Evolutionary conservation across 2,888 invertebrate species (phyloP).

Genomic region (Cylloceria caligata): DNA sequence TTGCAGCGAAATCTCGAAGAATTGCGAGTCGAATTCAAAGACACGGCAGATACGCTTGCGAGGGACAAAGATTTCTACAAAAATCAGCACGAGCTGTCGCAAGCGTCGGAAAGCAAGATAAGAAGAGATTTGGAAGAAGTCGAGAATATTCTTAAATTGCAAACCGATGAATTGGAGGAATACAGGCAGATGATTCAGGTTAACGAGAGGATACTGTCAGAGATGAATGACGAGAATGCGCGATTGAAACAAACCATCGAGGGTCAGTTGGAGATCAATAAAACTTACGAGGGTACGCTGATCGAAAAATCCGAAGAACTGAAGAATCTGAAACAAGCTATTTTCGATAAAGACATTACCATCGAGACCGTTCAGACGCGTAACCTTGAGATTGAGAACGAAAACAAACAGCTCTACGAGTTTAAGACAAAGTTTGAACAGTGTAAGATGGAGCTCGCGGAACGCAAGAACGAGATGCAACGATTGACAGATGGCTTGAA

Average conservation of each 20-base stretch:
- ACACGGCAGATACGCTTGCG: slow-evolving; percentile 86
- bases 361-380: slow-evolving; percentile 78
- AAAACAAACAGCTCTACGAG: slow-evolving; percentile 79
- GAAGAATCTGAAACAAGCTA: slow-evolving; percentile 85
- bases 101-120: slow-evolving; percentile 86
- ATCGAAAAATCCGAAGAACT: slow-evolving; percentile 85
- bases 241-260: slow-evolving; percentile 86
- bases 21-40: slow-evolving; percentile 86
- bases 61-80: slow-evolving; percentile 87
- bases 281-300: slow-evolving; percentile 81
- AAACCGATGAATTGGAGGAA: slow-evolving; percentile 85
- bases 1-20: slow-evolving; percentile 86
- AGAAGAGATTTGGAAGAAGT: slow-evolving; percentile 87
- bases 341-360: slow-evolving; percentile 77
- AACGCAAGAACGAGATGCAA: slow-evolving; percentile 76
- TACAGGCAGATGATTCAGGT: slow-evolving; percentile 85
- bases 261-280: slow-evolving; percentile 84
- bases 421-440: slow-evolving; percentile 85
- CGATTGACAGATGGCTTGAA: slow-evolving; percentile 79
- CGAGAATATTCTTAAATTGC: slow-evolving; percentile 84
- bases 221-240: slow-evolving; percentile 86
- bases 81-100: slow-evolving; percentile 86
- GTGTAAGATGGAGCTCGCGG: slow-evolving; percentile 73
- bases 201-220: slow-evolving; percentile 86
- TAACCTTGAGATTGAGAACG: slow-evolving; percentile 79